phyloP scores from a whole-genome alignment of 2,797 vertebrate species.

The Sebastes iracundus region DNA sequence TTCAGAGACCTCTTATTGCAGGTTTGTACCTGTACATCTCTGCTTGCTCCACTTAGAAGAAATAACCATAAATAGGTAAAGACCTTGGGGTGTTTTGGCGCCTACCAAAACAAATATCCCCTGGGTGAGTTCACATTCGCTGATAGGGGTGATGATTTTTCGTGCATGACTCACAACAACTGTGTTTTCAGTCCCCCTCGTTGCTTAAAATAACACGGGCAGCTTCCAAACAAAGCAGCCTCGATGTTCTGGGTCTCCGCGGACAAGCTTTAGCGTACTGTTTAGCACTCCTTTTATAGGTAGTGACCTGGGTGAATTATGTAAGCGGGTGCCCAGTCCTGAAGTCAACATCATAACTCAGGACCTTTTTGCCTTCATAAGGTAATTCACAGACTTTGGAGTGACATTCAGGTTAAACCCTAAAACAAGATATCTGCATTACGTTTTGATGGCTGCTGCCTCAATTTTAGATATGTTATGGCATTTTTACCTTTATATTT shows the following conservation, averaged over 20 bases:
- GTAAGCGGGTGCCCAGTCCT: conserved; percentile 55
- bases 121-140: conserved; percentile 43
- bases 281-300: conserved; percentile 82
- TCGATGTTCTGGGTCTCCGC: conserved; percentile 61
- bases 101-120: conserved; percentile 40
- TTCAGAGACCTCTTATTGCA: neutral
- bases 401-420: conserved; percentile 13
- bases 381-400: conserved; percentile 49
- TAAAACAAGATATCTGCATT: neutral
- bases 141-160: conserved; percentile 66
- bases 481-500: neutral
- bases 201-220: conserved; percentile 72
- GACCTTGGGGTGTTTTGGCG: conserved; percentile 1
- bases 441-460: neutral
- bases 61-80: conserved; percentile 62
- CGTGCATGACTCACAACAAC: conserved; percentile 73
- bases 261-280: conserved; percentile 53
- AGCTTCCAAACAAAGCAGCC: conserved; percentile 78
- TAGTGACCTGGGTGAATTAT: conserved; percentile 74
- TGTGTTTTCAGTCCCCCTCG: conserved; percentile 56
- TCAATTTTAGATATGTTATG: neutral
- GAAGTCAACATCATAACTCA: conserved; percentile 61
- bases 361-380: conserved; percentile 67
- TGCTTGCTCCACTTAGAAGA: conserved; percentile 9
- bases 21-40: neutral